Evolutionary conservation across 2,797 vertebrate species (phyloP).

Genomic region (Rhinophrynus dorsalis): DNA sequence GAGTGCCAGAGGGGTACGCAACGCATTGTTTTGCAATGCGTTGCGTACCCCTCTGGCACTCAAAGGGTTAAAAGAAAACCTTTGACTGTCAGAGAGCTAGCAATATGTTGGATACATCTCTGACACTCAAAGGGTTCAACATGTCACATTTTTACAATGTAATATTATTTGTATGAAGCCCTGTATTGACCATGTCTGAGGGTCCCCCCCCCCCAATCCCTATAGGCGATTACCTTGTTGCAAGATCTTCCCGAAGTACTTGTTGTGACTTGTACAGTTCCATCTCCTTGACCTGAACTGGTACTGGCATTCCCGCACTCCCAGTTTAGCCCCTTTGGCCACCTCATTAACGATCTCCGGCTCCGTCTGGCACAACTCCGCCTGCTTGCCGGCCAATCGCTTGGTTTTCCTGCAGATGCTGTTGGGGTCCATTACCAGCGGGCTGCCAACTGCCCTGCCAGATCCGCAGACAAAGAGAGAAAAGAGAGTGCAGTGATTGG

Average conservation of each 20-base stretch:
- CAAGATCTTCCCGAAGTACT: slow-evolving; percentile 94
- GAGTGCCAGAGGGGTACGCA: too few species aligned
- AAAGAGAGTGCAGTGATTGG: slow-evolving; percentile 52
- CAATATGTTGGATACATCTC: too few species aligned
- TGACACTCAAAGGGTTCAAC: too few species aligned
- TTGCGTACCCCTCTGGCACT: too few species aligned
- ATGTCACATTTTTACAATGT: too few species aligned
- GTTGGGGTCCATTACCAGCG: slow-evolving; percentile 98
- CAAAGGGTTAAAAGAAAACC: too few species aligned
- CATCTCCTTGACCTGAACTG: slow-evolving; percentile 96
- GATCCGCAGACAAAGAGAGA: slow-evolving; percentile 51
- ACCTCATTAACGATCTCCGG: slow-evolving; percentile 94
- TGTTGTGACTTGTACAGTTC: slow-evolving; percentile 98
- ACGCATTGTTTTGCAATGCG: too few species aligned
- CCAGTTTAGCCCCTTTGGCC: slow-evolving; percentile 90
- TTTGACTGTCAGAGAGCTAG: too few species aligned
- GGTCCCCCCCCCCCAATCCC: too few species aligned
- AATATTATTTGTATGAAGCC: too few species aligned
- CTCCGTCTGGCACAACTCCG: slow-evolving; percentile 93
- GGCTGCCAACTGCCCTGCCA: slow-evolving; percentile 94
- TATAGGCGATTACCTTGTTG: slow-evolving; percentile 85
- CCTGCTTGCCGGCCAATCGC: slow-evolving; percentile 90
- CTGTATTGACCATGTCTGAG: too few species aligned
- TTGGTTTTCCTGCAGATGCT: slow-evolving; percentile 98
- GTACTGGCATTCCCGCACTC: slow-evolving; percentile 93